Evolutionary conservation across 2,113 vertebrate species (phyloP), one percentile per base, ranked within the genome.

Genomic region (Fregata magnificens): DNA sequence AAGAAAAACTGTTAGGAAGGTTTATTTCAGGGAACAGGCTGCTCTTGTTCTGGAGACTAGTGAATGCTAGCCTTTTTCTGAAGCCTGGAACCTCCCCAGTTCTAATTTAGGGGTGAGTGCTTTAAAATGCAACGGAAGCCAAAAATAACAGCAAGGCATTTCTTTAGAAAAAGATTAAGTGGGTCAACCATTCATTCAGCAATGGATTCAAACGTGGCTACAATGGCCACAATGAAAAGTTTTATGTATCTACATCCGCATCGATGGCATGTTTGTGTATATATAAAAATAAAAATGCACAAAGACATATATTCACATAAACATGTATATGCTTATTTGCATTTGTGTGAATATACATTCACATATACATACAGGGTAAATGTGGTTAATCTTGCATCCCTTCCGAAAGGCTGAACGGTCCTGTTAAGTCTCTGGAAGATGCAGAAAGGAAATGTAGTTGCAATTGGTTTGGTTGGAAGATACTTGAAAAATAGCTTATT

Each of bases 141-240:
- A 90, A 85, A 95, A 95, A 89, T 71, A 93, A 84, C 45, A 55
- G 44, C 49, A 52, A 93, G 24, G 15, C 20, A 69, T 89, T 96
- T 94, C 20, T 90, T 93, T 70, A 72, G 65, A 71, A 65, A 78
- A 88, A 78, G 56, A 78, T 50, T 49, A 86, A 78, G 26, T 88
- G 32, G 61, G 42, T 95, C 88, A 94, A 26, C 40, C 29, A 55
- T 86, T 92, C 52, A 14, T 83, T 70, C 63, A 93, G 65, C 49
- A 88, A 14, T 52, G 31, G 56, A 74, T 94, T 94, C 14, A 77
- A 58, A 73, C 40, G 53, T n/a, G 19, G 36, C 42, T 89, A n/a
- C 82, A 74, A 32, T 4, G 44, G 38, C 55, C 61, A 66, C 42
- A 90, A 58, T 74, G 66, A 58, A 67, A 88, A 40, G 15, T 79